Conservation (phyloP, 1,140 invertebrate genomes). For the Neodiprion fabricii region DNA sequence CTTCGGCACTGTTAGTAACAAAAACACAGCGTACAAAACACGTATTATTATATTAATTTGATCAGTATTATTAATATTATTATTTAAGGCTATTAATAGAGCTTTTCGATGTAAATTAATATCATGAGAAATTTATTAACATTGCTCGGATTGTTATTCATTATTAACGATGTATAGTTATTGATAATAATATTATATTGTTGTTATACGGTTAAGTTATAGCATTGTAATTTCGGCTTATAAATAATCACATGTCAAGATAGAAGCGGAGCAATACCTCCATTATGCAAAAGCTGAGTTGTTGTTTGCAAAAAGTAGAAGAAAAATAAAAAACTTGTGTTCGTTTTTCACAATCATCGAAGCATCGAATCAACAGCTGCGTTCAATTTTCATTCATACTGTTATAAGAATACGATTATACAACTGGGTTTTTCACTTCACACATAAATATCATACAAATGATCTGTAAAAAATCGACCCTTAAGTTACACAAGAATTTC, state of each 20-base stretch:
- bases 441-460: too few relatives aligned
- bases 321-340: background rate
- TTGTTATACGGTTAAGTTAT: background rate
- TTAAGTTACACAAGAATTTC: too few relatives aligned
- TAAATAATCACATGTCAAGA: too few relatives aligned
- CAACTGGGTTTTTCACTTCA: too few relatives aligned
- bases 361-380: too few relatives aligned
- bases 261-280: too few relatives aligned
- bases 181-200: background rate
- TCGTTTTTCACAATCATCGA: too few relatives aligned
- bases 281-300: too few relatives aligned
- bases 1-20: constrained; percentile 66
- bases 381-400: too few relatives aligned
- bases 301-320: background rate
- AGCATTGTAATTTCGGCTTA: too few relatives aligned
- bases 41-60: background rate
- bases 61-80: background rate
- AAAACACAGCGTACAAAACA: constrained; percentile 31
- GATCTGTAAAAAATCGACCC: too few relatives aligned
- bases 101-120: background rate
- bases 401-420: too few relatives aligned
- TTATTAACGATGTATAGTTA: background rate
- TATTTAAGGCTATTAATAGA: background rate
- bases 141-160: background rate
- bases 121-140: background rate